phyloP scores from a whole-genome alignment of 2,888 invertebrate species.

The Cheilosia vulpina region DNA sequence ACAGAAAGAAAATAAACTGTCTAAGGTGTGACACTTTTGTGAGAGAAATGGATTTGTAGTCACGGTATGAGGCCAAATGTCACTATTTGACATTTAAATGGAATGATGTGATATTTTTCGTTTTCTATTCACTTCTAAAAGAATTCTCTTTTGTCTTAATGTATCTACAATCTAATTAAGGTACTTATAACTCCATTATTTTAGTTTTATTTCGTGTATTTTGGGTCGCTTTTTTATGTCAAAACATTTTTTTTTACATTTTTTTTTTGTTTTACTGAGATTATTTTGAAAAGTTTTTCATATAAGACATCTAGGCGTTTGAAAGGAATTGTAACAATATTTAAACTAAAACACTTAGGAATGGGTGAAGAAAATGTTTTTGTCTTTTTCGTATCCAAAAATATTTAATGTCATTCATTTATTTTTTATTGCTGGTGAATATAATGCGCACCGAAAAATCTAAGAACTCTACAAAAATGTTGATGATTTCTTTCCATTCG shows the following conservation, averaged over 20 bases:
- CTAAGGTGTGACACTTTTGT: slow-evolving; percentile 19
- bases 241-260: slow-evolving; percentile 31
- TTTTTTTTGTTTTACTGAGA: slow-evolving; percentile 29
- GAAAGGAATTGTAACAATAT: slow-evolving; percentile 35
- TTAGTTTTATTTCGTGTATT: slow-evolving; percentile 51
- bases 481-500: slow-evolving; percentile 53
- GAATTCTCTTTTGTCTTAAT: slow-evolving; percentile 56
- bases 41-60: not conserved
- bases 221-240: slow-evolving; percentile 55
- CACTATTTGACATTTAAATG: slow-evolving; percentile 41
- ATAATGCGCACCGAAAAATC: slow-evolving; percentile 28
- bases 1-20: slow-evolving; percentile 17
- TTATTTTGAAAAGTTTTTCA: slow-evolving; percentile 30
- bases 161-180: slow-evolving; percentile 82
- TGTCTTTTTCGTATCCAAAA: slow-evolving; percentile 5
- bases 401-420: slow-evolving; percentile 16
- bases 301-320: slow-evolving; percentile 51
- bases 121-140: slow-evolving; percentile 60
- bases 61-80: slow-evolving; percentile 15
- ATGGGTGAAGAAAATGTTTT: not conserved
- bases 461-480: slow-evolving; percentile 57
- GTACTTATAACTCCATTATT: slow-evolving; percentile 83
- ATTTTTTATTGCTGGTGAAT: slow-evolving; percentile 42
- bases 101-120: slow-evolving; percentile 38
- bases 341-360: slow-evolving; percentile 17